Evolutionary conservation across 2,888 invertebrate genomes (phyloP).

Genomic region (Nephrocerus scutellatus): DNA sequence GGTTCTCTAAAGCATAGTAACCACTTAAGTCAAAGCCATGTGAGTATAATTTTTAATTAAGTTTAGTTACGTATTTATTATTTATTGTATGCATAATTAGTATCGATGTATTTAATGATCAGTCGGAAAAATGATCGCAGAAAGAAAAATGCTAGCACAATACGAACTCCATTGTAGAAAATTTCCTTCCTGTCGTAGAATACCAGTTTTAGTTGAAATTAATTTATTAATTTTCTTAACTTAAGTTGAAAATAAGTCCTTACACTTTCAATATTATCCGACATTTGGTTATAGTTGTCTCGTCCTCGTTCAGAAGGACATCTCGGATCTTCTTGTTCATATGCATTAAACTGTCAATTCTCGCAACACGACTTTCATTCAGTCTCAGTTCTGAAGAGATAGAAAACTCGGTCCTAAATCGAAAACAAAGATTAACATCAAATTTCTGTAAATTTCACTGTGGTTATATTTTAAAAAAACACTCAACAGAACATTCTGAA

Average conservation of each 20-base stretch:
- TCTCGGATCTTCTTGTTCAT: conserved; percentile 28
- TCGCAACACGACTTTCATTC: too few species aligned
- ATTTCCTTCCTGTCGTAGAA: conserved; percentile 25
- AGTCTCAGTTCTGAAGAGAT: too few species aligned
- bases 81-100: background rate
- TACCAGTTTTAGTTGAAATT: too few species aligned
- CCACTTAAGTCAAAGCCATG: conserved; percentile 32
- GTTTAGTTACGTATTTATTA: background rate
- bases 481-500: too few species aligned
- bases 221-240: background rate
- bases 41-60: conserved; percentile 21
- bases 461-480: too few species aligned
- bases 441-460: too few species aligned
- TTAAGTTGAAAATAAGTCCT: conserved; percentile 13
- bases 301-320: conserved; percentile 29
- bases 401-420: too few species aligned
- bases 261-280: conserved; percentile 25
- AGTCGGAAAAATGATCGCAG: conserved; percentile 25
- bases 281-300: conserved; percentile 21
- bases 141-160: conserved; percentile 27
- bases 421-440: too few species aligned
- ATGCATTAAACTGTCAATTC: too few species aligned
- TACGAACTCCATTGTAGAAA: conserved; percentile 19
- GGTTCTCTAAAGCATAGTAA: conserved; percentile 45
- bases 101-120: too few species aligned